Evolutionary conservation across 2,888 invertebrate genomes (phyloP).

Genomic region (Oeneis ivallda): DNA sequence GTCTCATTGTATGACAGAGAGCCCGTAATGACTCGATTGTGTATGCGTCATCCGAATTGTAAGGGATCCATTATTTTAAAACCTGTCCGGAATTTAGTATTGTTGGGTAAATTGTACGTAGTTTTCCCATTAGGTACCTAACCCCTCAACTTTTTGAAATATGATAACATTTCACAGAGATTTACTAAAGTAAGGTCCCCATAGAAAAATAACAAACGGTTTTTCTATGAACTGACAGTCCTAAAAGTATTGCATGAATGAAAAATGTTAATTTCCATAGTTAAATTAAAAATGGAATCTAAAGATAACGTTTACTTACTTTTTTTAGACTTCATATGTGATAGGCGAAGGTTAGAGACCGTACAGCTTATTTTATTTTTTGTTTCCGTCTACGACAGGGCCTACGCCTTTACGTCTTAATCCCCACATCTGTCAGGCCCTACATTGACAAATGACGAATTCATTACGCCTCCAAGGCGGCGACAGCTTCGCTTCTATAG

Average conservation of each 20-base stretch:
- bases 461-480: conserved; percentile 52
- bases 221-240: neutral
- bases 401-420: conserved; percentile 25
- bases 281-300: neutral
- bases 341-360: neutral
- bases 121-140: conserved; percentile 17
- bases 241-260: neutral
- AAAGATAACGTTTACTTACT: conserved; percentile 2
- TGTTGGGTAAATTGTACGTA: conserved; percentile 20
- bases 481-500: conserved; percentile 44
- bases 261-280: neutral
- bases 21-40: conserved; percentile 56
- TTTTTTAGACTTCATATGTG: neutral
- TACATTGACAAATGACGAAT: conserved; percentile 56
- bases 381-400: conserved; percentile 2
- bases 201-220: neutral
- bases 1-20: conserved; percentile 67
- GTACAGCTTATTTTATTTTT: conserved; percentile 21
- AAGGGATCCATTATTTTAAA: conserved; percentile 28
- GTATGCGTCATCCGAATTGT: conserved; percentile 44
- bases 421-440: conserved; percentile 38
- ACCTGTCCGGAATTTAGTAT: conserved; percentile 16
- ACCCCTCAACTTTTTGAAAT: neutral
- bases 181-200: neutral
- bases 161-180: neutral